Base-by-base conservation (phyloP, 1,140 invertebrate species). In the Atta texana region DNA sequence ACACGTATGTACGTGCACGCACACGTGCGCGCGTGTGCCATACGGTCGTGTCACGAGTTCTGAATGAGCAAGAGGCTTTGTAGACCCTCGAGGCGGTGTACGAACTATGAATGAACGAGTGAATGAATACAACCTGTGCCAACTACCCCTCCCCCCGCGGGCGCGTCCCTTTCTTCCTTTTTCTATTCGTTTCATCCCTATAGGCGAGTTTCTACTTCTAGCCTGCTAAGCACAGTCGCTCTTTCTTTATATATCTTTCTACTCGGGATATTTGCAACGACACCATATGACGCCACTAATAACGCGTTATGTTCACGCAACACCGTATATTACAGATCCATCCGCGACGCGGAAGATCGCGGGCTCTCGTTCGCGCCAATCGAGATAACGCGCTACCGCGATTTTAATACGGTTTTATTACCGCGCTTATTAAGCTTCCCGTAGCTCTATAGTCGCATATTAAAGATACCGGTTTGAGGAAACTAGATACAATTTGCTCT, bases 51-150 rank as follows among this genome's bases (percentile, higher is more conserved):
- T 87, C 87, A 72, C 84, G 90, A 89, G 89, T 91, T 80, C 90
- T 91, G 90, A 91, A 91, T 91, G 90, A 91, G 90, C 89, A 71
- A 81, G 76, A 88, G 90, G 84, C 89, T 91, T 91, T 91, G 90
- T 90, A 90, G 90, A 64, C 75, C 89, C 89, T 86, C 89, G 89
- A 90, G 86, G 88, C 86, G 89, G 63, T 86, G 89, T 90, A 91
- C 89, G 90, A 91, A 88, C 89, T 90, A 91, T 91, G 90, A 91
- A 91, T 91, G 90, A 91, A 91, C 82, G 89, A 90, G 82, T 85
- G 90, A 90, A 91, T 91, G 90, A 91, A 91, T 91, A 91, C 90
- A 91, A 91, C 90, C 90, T 91, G 90, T 85, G 87, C 81, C 74
- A 82, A 82, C 82, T 75, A 86, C 76, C 87, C 24, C 34, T 44